Evolutionary conservation across 2,113 vertebrate species (phyloP).

Genomic region (Nyctereutes procyonoides): DNA sequence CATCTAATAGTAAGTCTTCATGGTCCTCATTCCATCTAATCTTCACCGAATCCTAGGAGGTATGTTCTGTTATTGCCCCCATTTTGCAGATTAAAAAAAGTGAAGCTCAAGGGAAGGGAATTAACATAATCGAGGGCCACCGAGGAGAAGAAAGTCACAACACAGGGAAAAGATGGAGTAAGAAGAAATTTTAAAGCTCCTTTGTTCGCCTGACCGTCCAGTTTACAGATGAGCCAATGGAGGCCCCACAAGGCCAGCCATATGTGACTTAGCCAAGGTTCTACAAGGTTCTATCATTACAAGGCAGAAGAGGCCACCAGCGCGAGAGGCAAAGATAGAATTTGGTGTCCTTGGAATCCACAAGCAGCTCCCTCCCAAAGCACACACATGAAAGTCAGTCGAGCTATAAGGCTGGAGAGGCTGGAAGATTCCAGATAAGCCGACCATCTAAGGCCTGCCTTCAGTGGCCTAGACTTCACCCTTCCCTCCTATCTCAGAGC

Average conservation of each 20-base stretch:
- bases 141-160: neutral
- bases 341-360: neutral
- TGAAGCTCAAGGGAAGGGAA: neutral
- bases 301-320: neutral
- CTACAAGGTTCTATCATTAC: neutral
- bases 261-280: neutral
- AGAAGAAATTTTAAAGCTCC: neutral
- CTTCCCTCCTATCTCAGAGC: neutral
- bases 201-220: neutral
- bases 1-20: neutral
- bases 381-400: rapidly evolving
- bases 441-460: neutral
- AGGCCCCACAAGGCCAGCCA: neutral
- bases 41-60: neutral
- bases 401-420: rapidly evolving
- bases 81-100: neutral
- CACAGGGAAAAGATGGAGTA: neutral
- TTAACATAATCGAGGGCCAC: neutral
- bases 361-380: neutral
- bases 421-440: neutral
- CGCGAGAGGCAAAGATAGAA: rapidly evolving
- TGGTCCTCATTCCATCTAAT: neutral
- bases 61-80: neutral
- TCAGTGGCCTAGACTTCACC: neutral
- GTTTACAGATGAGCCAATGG: neutral